Conservation (phyloP, 1,140 invertebrate species). For the honey bee (Apis mellifera) region Amel_HAv3.1 CM009944.2:8023501-8024000, state of each 20-base stretch:
- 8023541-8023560: background rate
- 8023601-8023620: too few relatives aligned
- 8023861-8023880: slow-evolving; percentile 68
- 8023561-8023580: background rate
- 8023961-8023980: background rate
- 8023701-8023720: too few relatives aligned
- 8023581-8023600: background rate
- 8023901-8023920: slow-evolving; percentile 65
- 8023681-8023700: too few relatives aligned
- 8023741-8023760: too few relatives aligned
- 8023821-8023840: background rate
- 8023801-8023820: too few relatives aligned
- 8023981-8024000: slow-evolving; percentile 16
- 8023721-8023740: too few relatives aligned
- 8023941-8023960: slow-evolving; percentile 10
- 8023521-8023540: slow-evolving; percentile 4
- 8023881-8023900: slow-evolving; percentile 66
- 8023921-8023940: slow-evolving; percentile 58
- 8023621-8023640: background rate
- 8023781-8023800: background rate
- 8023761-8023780: background rate
- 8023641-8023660: too few relatives aligned
- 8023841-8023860: slow-evolving; percentile 10
- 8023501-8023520: slow-evolving; percentile 35
- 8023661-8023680: too few relatives aligned